phyloP scores from a whole-genome alignment of 2,888 invertebrate species.

The Portevinia maculata region DNA sequence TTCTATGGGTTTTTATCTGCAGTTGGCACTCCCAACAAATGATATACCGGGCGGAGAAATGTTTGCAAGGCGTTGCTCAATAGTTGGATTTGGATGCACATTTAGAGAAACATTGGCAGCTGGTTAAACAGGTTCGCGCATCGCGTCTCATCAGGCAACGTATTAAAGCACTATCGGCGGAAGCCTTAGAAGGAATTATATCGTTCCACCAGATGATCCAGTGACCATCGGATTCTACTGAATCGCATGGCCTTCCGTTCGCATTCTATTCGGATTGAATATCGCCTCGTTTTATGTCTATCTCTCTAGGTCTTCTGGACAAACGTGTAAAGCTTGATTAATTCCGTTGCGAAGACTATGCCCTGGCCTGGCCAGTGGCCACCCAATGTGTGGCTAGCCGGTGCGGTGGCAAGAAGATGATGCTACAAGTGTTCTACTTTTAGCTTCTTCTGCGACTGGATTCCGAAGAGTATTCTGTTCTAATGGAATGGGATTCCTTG shows the following conservation, averaged over 20 bases:
- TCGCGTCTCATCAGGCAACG: constrained; percentile 26
- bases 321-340: constrained; percentile 59
- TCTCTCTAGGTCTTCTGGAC: constrained; percentile 2
- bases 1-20: constrained; percentile 3
- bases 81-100: constrained; percentile 18
- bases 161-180: constrained; percentile 45
- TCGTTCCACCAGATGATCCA: constrained; percentile 64
- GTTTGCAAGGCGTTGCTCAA: constrained; percentile 11
- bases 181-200: constrained; percentile 64
- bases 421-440: constrained; percentile 64
- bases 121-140: constrained; percentile 56
- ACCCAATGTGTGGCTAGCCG: constrained; percentile 42
- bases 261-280: constrained; percentile 47
- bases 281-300: constrained; percentile 27
- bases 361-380: constrained; percentile 9
- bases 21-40: constrained; percentile 35
- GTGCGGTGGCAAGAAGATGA: not conserved
- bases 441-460: constrained; percentile 18
- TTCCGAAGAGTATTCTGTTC: constrained; percentile 27
- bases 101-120: constrained; percentile 57
- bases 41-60: constrained; percentile 39
- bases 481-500: constrained; percentile 42
- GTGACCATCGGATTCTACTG: constrained; percentile 51
- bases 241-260: constrained; percentile 62
- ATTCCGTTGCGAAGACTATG: constrained; percentile 32